Evolutionary conservation across 2,113 vertebrate genomes (phyloP).

Genomic region (Hemiscyllium ocellatum): DNA sequence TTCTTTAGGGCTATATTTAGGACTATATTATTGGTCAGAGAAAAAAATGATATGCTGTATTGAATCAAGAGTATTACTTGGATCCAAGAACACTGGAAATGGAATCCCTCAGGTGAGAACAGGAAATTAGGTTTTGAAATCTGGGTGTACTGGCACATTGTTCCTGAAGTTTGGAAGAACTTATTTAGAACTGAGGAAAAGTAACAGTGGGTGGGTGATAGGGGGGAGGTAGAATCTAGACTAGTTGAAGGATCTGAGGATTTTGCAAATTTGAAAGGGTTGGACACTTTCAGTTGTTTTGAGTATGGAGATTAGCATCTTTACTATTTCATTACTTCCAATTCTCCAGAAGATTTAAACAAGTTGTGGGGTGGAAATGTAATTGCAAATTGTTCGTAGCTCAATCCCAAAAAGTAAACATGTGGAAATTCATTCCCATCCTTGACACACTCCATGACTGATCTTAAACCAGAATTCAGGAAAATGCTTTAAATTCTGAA

Average conservation of each 20-base stretch:
- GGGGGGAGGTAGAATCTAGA: neutral
- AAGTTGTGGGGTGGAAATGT: neutral
- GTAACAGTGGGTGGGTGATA: neutral
- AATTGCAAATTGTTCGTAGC: neutral
- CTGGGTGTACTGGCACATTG: neutral
- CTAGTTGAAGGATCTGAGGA: neutral
- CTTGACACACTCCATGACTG: neutral
- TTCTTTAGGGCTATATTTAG: neutral
- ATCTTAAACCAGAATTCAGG: neutral
- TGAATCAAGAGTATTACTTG: neutral
- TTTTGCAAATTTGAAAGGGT: neutral
- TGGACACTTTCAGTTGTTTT: neutral
- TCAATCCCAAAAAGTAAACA: neutral
- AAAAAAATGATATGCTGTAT: neutral
- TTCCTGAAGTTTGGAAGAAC: neutral
- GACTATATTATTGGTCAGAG: neutral
- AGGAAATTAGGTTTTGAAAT: neutral
- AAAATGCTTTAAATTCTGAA: too few relatives aligned
- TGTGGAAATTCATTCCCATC: neutral
- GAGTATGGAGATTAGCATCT: neutral
- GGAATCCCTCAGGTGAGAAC: neutral
- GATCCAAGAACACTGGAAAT: neutral
- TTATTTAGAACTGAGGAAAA: neutral
- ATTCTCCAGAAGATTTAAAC: neutral
- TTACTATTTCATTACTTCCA: neutral